These are phyloP conservation scores for Siniperca scherzeri DNA, from an alignment of 2,797 vertebrate species.

Conservation along the genomic window DNA sequence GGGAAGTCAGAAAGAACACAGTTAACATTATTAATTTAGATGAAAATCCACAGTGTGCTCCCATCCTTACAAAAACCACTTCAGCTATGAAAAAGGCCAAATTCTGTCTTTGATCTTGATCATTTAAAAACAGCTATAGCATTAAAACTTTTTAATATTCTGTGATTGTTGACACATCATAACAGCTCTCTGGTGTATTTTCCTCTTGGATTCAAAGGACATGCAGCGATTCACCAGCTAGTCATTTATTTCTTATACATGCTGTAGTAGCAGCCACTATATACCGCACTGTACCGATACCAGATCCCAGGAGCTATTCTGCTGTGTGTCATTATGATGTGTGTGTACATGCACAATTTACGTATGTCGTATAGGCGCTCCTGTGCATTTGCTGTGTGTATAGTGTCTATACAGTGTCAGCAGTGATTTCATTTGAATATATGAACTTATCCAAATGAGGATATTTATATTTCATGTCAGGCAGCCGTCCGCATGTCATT, in stretches of 20 bases:
- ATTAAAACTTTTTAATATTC: not conserved
- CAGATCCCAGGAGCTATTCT: not conserved
- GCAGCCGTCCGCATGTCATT: conserved; percentile 51
- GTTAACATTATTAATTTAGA: not conserved
- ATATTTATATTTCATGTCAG: conserved; percentile 69
- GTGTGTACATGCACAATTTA: not conserved
- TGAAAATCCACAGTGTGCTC: not conserved
- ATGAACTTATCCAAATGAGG: conserved; percentile 65
- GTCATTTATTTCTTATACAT: not conserved
- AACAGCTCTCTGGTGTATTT: not conserved
- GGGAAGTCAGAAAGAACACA: not conserved
- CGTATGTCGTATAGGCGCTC: not conserved
- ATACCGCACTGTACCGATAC: not conserved
- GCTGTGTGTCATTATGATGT: conserved; percentile 24
- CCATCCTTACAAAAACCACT: not conserved
- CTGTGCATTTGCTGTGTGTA: not conserved
- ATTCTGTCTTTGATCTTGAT: not conserved
- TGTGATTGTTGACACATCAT: not conserved
- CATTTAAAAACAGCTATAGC: not conserved
- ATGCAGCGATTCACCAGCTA: not conserved
- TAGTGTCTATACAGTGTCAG: conserved; percentile 16
- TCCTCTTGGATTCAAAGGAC: not conserved
- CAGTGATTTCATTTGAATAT: conserved; percentile 46
- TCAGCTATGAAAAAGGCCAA: not conserved
- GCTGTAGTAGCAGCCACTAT: not conserved